A percentile compares a stretch with the other conserved stretches of the same genome.
phyloP scores from a whole-genome alignment of 2,113 vertebrate species.

The Dromaius novaehollandiae region DNA sequence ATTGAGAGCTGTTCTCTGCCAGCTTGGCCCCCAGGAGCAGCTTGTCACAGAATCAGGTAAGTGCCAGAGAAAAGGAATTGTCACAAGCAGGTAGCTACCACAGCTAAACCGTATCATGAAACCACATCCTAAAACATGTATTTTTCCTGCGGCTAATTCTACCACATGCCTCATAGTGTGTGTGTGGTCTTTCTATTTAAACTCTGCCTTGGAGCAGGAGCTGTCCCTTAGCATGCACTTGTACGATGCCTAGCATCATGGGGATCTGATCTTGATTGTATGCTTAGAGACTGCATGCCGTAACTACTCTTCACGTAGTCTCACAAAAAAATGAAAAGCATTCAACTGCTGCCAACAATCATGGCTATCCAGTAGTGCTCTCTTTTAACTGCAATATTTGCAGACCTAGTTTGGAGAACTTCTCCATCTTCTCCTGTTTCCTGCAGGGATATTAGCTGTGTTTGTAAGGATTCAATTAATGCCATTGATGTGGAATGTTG shows the following conservation, averaged over 20 bases:
- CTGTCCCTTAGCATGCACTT: background rate
- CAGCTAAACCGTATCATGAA: background rate
- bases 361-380: background rate
- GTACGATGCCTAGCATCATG: fast-evolving
- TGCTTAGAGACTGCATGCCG: fast-evolving
- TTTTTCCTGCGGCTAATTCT: background rate
- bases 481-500: constrained; percentile 53
- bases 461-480: constrained; percentile 64
- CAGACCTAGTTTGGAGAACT: constrained; percentile 57
- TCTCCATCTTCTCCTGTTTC: constrained; percentile 59
- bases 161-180: background rate
- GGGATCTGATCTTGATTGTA: background rate
- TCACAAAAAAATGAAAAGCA: background rate
- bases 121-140: background rate
- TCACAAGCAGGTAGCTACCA: background rate
- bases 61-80: background rate
- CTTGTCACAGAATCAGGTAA: background rate
- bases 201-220: background rate
- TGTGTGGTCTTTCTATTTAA: background rate
- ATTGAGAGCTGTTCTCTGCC: background rate
- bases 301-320: background rate
- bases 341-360: background rate
- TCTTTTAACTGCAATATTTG: background rate
- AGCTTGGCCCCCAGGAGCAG: background rate
- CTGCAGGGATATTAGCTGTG: constrained; percentile 63